Percentiles rank a stretch among this genome's conserved stretches.
phyloP scores from a whole-genome alignment of 2,113 vertebrate genomes.

The Nothocercus nigrocapillus region DNA sequence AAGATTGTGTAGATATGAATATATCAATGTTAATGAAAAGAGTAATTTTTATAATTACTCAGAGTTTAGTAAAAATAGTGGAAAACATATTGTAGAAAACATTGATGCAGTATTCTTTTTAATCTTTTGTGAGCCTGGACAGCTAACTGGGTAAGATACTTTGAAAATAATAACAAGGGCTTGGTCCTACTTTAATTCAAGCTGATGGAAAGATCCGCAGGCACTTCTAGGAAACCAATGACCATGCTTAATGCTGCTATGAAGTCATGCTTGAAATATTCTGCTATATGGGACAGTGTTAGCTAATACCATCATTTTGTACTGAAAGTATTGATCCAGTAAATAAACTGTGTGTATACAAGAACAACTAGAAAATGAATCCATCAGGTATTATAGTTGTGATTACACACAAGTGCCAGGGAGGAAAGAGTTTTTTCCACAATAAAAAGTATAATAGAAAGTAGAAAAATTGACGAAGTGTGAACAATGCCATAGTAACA shows the following conservation, averaged over 20 bases:
- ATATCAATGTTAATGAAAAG: neutral
- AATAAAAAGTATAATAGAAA: neutral
- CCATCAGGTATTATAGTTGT: neutral
- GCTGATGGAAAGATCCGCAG: neutral
- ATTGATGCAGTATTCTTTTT: neutral
- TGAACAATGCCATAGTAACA: constrained; percentile 10
- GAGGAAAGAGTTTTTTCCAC: neutral
- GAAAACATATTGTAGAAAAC: neutral
- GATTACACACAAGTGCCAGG: neutral
- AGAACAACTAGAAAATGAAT: neutral
- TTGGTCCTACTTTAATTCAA: neutral
- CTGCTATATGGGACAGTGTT: neutral
- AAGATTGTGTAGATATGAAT: neutral
- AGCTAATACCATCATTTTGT: neutral
- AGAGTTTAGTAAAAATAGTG: neutral
- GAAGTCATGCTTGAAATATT: neutral
- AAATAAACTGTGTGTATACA: neutral
- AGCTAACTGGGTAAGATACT: neutral
- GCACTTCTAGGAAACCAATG: neutral
- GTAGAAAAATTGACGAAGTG: neutral
- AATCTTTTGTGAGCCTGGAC: neutral
- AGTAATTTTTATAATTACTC: neutral
- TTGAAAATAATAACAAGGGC: neutral
- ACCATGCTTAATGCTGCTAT: neutral
- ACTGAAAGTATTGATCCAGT: neutral